These are phyloP conservation scores for Acromyrmex charruanus DNA, from an alignment of 1,140 invertebrate genomes.

Conservation along the genomic window DNA sequence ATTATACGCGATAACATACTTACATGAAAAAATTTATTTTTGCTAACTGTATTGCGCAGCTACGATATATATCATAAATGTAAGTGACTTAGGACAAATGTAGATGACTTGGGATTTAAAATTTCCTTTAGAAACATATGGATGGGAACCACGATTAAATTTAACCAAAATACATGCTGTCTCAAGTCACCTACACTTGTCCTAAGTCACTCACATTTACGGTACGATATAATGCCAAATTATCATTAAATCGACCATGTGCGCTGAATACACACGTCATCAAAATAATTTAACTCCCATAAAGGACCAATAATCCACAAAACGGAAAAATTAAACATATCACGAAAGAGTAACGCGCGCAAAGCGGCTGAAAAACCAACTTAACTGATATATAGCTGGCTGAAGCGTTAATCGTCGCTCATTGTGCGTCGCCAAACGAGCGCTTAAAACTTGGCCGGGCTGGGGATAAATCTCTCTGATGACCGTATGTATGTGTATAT, in stretches of 20 bases:
- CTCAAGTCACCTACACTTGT: too few species aligned
- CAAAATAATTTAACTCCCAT: slow-evolving; percentile 30
- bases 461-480: slow-evolving; percentile 55
- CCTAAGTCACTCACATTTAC: too few species aligned
- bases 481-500: slow-evolving; percentile 23
- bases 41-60: background rate
- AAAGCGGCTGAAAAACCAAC: slow-evolving; percentile 35
- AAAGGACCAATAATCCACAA: slow-evolving; percentile 10
- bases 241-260: background rate
- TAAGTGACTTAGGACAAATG: too few species aligned
- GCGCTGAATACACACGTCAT: background rate
- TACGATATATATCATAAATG: background rate
- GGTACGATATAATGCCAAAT: background rate
- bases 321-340: slow-evolving; percentile 33
- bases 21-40: background rate
- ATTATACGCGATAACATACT: background rate
- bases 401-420: slow-evolving; percentile 75
- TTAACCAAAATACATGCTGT: too few species aligned
- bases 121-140: too few species aligned
- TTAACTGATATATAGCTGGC: slow-evolving; percentile 31
- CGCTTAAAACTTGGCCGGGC: slow-evolving; percentile 56
- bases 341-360: background rate
- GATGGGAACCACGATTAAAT: too few species aligned
- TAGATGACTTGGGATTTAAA: too few species aligned
- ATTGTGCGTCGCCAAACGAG: slow-evolving; percentile 67